phyloP scores from a whole-genome alignment of 1,140 invertebrate species.

The Drosophila rufa region DNA sequence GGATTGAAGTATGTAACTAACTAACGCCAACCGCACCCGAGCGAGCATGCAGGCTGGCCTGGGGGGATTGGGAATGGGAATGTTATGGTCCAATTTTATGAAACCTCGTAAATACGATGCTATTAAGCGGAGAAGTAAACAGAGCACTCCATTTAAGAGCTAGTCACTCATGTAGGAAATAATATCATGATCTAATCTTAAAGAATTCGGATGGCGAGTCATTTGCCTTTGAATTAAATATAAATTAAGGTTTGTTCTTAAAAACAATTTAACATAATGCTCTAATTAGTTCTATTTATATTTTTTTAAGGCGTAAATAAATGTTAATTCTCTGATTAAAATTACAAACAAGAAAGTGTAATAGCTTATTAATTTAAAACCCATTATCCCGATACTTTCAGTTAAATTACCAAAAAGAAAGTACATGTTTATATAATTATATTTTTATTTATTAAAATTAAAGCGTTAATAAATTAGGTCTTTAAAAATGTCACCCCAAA shows the following conservation, averaged over 20 bases:
- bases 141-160: constrained; percentile 5
- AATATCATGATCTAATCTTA: background rate
- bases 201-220: background rate
- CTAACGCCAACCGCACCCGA: constrained; percentile 7
- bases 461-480: too few relatives aligned
- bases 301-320: too few relatives aligned
- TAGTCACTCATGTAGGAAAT: background rate
- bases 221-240: background rate
- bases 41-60: background rate
- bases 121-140: background rate
- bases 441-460: too few relatives aligned
- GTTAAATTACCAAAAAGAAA: too few relatives aligned
- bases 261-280: background rate
- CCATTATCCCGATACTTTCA: too few relatives aligned
- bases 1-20: constrained; percentile 38
- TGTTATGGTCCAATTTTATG: constrained; percentile 36
- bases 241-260: background rate
- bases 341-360: too few relatives aligned
- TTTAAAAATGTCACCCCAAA: too few relatives aligned
- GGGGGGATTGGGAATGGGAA: constrained; percentile 8
- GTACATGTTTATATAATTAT: too few relatives aligned
- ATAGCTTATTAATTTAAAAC: too few relatives aligned
- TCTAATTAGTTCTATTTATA: background rate
- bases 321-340: too few relatives aligned
- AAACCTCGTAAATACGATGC: constrained; percentile 12